A percentile compares a stretch with the other conserved stretches of the same genome.
Evolutionary conservation across 1,140 invertebrate species (phyloP).

Genomic region (Pseudomyrmex concolor): DNA sequence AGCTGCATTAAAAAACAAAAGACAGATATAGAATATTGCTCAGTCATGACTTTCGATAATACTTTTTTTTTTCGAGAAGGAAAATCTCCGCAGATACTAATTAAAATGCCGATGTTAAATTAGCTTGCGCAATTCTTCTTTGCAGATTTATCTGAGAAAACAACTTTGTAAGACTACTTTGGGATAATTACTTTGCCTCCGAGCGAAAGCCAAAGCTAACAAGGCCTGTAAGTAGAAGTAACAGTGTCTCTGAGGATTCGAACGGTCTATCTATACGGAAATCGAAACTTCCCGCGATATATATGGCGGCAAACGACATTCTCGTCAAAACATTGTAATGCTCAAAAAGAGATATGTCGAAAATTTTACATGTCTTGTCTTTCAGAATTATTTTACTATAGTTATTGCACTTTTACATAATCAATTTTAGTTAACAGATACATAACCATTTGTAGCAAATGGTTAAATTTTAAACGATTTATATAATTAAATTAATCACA

Average conservation of each 20-base stretch:
- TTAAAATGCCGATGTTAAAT: conserved; percentile 45
- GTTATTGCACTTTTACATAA: too few species aligned
- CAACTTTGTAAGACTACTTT: conserved; percentile 46
- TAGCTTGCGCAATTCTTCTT: conserved; percentile 45
- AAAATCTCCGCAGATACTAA: conserved; percentile 45
- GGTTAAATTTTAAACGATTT: too few species aligned
- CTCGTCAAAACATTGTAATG: background rate
- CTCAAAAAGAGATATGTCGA: background rate
- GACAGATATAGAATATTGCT: background rate
- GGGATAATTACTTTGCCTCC: conserved; percentile 59
- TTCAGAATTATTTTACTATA: too few species aligned
- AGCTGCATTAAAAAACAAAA: background rate
- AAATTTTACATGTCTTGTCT: too few species aligned
- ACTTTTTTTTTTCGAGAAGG: conserved; percentile 5
- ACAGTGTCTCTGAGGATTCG: conserved; percentile 61
- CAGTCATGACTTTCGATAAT: conserved; percentile 1
- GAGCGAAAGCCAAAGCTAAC: conserved; percentile 63
- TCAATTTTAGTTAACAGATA: too few species aligned
- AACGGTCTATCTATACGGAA: conserved; percentile 53
- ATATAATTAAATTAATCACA: too few species aligned
- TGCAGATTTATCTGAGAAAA: conserved; percentile 64
- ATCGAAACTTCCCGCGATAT: conserved; percentile 63
- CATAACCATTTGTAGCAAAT: too few species aligned
- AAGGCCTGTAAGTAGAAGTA: conserved; percentile 59
- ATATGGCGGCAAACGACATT: background rate